Evolutionary conservation across 2,888 invertebrate species (phyloP).

Genomic region (Pterostichus niger): DNA sequence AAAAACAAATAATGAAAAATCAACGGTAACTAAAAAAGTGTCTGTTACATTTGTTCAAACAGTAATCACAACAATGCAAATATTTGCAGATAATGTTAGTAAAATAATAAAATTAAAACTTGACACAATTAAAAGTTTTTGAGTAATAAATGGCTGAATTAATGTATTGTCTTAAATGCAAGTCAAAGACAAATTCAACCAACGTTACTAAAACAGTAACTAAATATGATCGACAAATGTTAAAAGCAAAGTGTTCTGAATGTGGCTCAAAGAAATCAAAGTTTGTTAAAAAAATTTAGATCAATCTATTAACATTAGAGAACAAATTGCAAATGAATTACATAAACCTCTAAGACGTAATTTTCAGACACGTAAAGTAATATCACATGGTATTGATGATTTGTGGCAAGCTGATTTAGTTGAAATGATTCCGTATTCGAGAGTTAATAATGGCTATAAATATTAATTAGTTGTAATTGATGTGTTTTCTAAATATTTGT

Average conservation of each 20-base stretch:
- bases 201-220: constrained; percentile 28
- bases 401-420: constrained; percentile 76
- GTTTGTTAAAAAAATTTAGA: constrained; percentile 21
- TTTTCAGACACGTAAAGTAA: constrained; percentile 72
- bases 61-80: no score
- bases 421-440: constrained; percentile 72
- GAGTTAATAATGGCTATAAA: constrained; percentile 72
- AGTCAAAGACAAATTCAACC: not conserved
- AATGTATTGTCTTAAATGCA: constrained; percentile 25
- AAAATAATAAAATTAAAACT: no score
- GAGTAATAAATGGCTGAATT: constrained; percentile 19
- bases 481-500: constrained; percentile 74
- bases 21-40: no score
- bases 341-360: constrained; percentile 74
- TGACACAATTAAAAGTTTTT: no score
- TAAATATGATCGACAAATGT: not conserved
- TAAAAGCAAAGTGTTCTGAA: constrained; percentile 1
- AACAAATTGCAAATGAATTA: constrained; percentile 71
- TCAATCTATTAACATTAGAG: not conserved
- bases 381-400: constrained; percentile 74
- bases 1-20: no score
- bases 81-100: no score
- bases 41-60: no score
- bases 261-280: constrained; percentile 22
- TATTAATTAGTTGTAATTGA: constrained; percentile 73